A percentile compares a stretch with the other conserved stretches of the same genome.
Evolutionary conservation across 2,888 invertebrate species (phyloP).

Genomic region (Pinctada fucata): DNA sequence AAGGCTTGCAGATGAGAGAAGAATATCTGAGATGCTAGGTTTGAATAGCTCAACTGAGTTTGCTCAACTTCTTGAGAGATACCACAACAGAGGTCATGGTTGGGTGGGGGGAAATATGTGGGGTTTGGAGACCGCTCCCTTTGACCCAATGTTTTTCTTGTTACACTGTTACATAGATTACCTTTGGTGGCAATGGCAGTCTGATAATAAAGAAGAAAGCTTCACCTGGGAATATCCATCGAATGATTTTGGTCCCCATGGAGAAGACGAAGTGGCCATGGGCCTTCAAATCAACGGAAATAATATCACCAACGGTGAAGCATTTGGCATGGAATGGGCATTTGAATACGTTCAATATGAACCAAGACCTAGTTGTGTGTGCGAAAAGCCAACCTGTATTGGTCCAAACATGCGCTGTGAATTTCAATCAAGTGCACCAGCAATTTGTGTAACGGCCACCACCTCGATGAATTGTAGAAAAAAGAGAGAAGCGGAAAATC

Average conservation of each 20-base stretch:
- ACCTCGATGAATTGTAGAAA: too few relatives aligned
- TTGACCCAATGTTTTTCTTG: slow-evolving; percentile 51
- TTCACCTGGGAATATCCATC: neutral
- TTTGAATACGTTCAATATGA: too few relatives aligned
- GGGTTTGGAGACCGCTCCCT: slow-evolving; percentile 45
- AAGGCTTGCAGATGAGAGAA: neutral
- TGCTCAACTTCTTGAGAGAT: neutral
- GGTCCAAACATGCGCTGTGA: too few relatives aligned
- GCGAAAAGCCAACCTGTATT: too few relatives aligned
- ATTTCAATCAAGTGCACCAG: too few relatives aligned
- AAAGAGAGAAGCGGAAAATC: too few relatives aligned
- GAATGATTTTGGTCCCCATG: neutral
- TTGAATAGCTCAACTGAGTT: neutral
- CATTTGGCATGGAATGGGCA: neutral
- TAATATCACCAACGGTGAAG: neutral
- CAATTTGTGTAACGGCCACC: too few relatives aligned
- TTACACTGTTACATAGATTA: slow-evolving; percentile 53
- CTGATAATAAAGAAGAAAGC: slow-evolving; percentile 7
- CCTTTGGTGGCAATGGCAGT: slow-evolving; percentile 49
- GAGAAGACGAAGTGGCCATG: neutral
- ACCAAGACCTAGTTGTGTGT: too few relatives aligned
- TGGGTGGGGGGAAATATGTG: slow-evolving; percentile 52
- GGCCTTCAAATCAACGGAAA: neutral
- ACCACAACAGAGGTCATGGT: slow-evolving; percentile 48
- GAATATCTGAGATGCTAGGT: slow-evolving; percentile 33